Conservation (phyloP, 2,888 invertebrate species). For the Microplitis manilae region DNA sequence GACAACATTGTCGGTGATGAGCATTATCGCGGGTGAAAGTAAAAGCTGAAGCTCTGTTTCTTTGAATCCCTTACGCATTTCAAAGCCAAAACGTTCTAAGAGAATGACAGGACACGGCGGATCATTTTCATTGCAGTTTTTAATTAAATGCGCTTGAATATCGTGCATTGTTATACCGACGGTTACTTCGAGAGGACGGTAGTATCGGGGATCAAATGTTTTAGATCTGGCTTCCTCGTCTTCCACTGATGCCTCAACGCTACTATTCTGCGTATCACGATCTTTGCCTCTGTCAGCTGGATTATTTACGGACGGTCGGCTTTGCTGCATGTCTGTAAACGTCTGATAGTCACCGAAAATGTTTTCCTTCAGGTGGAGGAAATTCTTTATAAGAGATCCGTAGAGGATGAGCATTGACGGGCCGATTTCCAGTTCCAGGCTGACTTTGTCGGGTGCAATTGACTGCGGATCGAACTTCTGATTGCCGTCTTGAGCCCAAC, state of each 20-base stretch:
- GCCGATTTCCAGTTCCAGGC: conserved; percentile 94
- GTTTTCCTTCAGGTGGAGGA: conserved; percentile 94
- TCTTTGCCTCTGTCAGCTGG: conserved; percentile 65
- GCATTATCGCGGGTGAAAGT: conserved; percentile 89
- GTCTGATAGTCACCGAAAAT: conserved; percentile 97
- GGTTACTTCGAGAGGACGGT: conserved; percentile 91
- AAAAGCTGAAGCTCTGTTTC: conserved; percentile 94
- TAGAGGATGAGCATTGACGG: conserved; percentile 93
- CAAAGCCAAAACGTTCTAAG: conserved; percentile 94
- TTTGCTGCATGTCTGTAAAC: conserved; percentile 92
- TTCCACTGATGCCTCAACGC: conserved; percentile 75
- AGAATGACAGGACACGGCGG: conserved; percentile 92
- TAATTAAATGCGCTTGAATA: conserved; percentile 93
- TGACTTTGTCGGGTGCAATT: conserved; percentile 90
- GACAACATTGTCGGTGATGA: conserved; percentile 82
- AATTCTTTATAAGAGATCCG: conserved; percentile 91
- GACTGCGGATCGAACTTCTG: conserved; percentile 90
- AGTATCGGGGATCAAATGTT: conserved; percentile 88
- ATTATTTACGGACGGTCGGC: conserved; percentile 71
- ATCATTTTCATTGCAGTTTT: conserved; percentile 92
- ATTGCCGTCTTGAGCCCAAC: conserved; percentile 78
- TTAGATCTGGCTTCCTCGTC: conserved; percentile 76
- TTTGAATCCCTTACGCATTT: conserved; percentile 94
- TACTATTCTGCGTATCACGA: conserved; percentile 68
- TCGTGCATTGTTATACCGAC: conserved; percentile 96